A percentile compares a stretch with the other conserved stretches of the same genome.
Evolutionary conservation across 2,888 invertebrate species (phyloP).

Genomic region (Diabrotica balteata): DNA sequence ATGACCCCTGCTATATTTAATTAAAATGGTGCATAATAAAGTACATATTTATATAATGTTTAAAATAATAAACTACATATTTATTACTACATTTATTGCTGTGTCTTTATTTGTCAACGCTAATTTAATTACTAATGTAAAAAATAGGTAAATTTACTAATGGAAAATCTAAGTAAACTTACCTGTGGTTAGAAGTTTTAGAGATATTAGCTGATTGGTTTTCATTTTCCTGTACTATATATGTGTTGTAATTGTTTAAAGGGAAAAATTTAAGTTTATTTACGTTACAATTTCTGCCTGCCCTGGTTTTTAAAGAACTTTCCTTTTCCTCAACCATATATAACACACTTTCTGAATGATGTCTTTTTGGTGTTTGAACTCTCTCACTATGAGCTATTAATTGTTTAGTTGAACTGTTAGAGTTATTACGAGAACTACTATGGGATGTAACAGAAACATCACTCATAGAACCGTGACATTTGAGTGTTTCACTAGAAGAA

Average conservation of each 20-base stretch:
- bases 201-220: conserved; percentile 13
- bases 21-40: too few relatives aligned
- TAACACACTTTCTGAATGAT: conserved; percentile 78
- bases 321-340: conserved; percentile 66
- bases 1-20: too few relatives aligned
- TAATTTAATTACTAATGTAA: too few relatives aligned
- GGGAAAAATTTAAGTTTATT: conserved; percentile 72
- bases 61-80: too few relatives aligned
- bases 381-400: conserved; percentile 79
- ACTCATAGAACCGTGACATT: conserved; percentile 80
- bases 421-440: conserved; percentile 66
- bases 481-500: conserved; percentile 79
- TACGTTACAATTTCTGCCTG: conserved; percentile 57
- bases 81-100: too few relatives aligned
- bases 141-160: background rate
- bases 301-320: conserved; percentile 56
- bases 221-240: conserved; percentile 58
- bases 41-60: too few relatives aligned
- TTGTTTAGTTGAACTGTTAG: conserved; percentile 61
- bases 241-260: conserved; percentile 69
- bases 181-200: conserved; percentile 32
- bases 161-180: conserved; percentile 10
- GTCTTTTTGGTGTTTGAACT: conserved; percentile 78
- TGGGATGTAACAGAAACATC: conserved; percentile 72
- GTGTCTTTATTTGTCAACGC: too few relatives aligned